Percentiles rank a stretch among this genome's conserved stretches.
Evolutionary conservation across 2,888 invertebrate species (phyloP).

Genomic region (Pyrochroa serraticornis): DNA sequence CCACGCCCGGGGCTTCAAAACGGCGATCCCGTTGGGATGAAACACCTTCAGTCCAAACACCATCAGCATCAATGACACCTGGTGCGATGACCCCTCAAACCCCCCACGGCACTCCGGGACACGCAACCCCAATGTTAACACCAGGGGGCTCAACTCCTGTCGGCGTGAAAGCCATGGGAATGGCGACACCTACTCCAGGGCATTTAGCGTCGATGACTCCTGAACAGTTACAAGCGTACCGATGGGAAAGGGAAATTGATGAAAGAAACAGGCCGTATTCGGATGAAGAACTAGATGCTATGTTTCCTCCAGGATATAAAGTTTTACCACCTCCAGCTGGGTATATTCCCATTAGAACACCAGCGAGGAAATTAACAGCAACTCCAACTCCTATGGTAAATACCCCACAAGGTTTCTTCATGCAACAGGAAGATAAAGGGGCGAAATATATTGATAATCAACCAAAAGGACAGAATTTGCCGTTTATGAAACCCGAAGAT

Average conservation of each 20-base stretch:
- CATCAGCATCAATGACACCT: slow-evolving; percentile 62
- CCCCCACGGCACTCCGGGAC: slow-evolving; percentile 71
- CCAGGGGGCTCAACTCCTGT: slow-evolving; percentile 87
- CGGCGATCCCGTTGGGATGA: slow-evolving; percentile 97
- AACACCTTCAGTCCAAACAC: slow-evolving; percentile 80
- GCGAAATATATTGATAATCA: slow-evolving; percentile 94
- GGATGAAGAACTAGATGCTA: slow-evolving; percentile 95
- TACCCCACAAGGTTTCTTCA: slow-evolving; percentile 92
- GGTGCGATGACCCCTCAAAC: slow-evolving; percentile 70
- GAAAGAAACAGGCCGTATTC: slow-evolving; percentile 95
- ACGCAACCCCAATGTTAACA: slow-evolving; percentile 71
- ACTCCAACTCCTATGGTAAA: slow-evolving; percentile 94
- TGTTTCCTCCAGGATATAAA: slow-evolving; percentile 99
- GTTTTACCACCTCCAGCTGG: slow-evolving; percentile 59
- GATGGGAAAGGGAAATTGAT: slow-evolving; percentile 99
- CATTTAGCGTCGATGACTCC: slow-evolving; percentile 98
- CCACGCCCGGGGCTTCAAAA: slow-evolving; percentile 94
- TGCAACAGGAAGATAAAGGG: slow-evolving; percentile 87
- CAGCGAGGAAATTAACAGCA: slow-evolving; percentile 95
- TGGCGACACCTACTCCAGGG: slow-evolving; percentile 97
- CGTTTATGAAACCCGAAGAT: slow-evolving; percentile 99
- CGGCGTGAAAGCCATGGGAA: slow-evolving; percentile 95
- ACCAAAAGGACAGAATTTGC: slow-evolving; percentile 86
- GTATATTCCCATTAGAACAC: slow-evolving; percentile 95
- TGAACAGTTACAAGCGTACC: slow-evolving; percentile 96